Conservation (phyloP, 2,888 invertebrate genomes). For the Ischnus inquisitorius region DNA sequence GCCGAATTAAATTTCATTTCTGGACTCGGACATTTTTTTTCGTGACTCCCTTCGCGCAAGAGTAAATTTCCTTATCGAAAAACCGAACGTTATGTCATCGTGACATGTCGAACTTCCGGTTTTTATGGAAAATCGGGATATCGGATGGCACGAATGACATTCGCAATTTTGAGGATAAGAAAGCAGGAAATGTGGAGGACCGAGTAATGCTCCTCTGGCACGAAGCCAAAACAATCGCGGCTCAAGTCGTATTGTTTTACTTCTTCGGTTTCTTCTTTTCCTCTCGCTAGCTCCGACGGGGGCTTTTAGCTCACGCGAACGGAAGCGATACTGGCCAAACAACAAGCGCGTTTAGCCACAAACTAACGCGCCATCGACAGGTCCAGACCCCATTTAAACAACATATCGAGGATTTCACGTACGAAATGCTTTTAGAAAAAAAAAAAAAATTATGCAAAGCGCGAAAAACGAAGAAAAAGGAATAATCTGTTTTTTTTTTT, state of each 20-base stretch:
- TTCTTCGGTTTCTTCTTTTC: neutral
- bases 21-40: neutral
- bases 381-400: neutral
- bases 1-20: neutral
- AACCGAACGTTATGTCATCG: neutral
- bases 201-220: conserved; percentile 59
- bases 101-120: neutral
- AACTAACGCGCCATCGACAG: conserved; percentile 5
- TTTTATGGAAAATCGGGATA: conserved; percentile 2
- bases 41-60: neutral
- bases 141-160: neutral
- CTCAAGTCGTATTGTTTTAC: conserved; percentile 33
- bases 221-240: conserved; percentile 72
- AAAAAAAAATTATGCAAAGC: neutral
- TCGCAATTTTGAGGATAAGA: neutral
- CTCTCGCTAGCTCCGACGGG: neutral
- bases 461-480: neutral
- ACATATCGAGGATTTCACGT: neutral
- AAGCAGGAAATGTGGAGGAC: neutral
- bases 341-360: conserved; percentile 27
- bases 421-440: neutral
- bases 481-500: neutral
- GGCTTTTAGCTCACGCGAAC: conserved; percentile 26
- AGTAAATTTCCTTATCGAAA: neutral
- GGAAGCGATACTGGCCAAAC: conserved; percentile 36